Percentiles rank a stretch among this genome's conserved stretches.
phyloP scores from a whole-genome alignment of 2,113 vertebrate species.

The Galeopterus variegatus region DNA sequence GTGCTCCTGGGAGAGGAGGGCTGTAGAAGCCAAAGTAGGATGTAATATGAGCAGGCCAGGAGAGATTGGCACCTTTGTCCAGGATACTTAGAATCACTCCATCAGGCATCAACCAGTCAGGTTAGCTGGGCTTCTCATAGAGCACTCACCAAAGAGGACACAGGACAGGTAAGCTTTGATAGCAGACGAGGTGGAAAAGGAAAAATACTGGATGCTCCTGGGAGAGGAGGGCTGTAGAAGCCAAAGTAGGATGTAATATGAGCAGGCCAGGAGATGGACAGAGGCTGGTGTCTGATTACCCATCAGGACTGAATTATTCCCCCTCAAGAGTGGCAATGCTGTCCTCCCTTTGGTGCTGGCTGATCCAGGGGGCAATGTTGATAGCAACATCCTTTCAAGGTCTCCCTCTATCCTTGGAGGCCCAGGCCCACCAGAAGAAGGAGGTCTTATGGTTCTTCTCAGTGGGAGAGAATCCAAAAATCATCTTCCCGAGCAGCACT shows the following conservation, averaged over 20 bases:
- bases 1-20: not conserved
- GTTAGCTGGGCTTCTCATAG: not conserved
- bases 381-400: not conserved
- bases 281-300: not conserved
- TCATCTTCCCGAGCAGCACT: not conserved
- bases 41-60: fast-evolving
- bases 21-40: not conserved
- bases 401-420: not conserved
- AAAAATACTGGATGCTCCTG: not conserved
- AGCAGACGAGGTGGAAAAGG: not conserved
- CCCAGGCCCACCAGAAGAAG: not conserved
- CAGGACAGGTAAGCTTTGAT: not conserved
- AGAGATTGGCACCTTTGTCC: too few species aligned
- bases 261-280: not conserved
- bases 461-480: not conserved
- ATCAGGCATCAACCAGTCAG: not conserved
- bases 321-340: not conserved
- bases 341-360: not conserved
- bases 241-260: not conserved
- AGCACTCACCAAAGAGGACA: not conserved
- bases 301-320: not conserved
- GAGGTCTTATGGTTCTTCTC: not conserved
- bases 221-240: not conserved
- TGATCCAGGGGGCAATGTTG: not conserved
- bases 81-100: not conserved